Evolutionary conservation across 2,797 vertebrate genomes (phyloP), one percentile per base, ranked within the genome.

Genomic region (Acanthornis magna): DNA sequence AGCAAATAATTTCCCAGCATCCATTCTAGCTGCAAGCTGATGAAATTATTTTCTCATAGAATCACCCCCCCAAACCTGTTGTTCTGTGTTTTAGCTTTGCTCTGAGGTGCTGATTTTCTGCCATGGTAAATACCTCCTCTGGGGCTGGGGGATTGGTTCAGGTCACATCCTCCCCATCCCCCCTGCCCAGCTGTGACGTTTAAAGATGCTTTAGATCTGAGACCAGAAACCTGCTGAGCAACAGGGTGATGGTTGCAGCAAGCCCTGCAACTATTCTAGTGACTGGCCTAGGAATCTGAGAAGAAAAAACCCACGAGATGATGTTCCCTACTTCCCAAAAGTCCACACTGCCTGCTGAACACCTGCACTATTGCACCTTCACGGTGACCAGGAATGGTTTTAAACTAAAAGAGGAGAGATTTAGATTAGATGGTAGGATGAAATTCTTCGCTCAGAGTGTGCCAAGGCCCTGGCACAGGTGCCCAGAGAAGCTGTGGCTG

Each of bases 281-380:
- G 29, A 36, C 42, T 77, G 55, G 11, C 9, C 17, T 34, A 26
- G 67, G 48, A 76, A 42, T 53, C 15, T n/a, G 19, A 53, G 48
- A 47, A n/a, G 14, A 4, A 76, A 82, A 21, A 1, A 0, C 29
- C n/a, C 15, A 16, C 5, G 5, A 4, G 25, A 9, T 2, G 6
- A 21, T 26, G 2, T 63, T 55, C 84, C 19, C 26, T 47, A 13
- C 4, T 42, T 51, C 42, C 12, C 48, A 0, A 16, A 16, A 38
- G 7, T 25, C 38, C 13, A 4, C 17, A 1, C 6, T 38, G n/a
- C 34, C 43, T 51, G 29, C 27, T 51, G 63, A 65, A 32, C 50
- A 63, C 23, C 13, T n/a, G 2, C 5, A 27, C 32, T 60, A 0
- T 16, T 10, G 11, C 40, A 27, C 23, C 45, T 72, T 42, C 38